phyloP scores from a whole-genome alignment of 30 jellyfish, hydroid and myxozoan species.

The Phacellophora camtschatica region DNA sequence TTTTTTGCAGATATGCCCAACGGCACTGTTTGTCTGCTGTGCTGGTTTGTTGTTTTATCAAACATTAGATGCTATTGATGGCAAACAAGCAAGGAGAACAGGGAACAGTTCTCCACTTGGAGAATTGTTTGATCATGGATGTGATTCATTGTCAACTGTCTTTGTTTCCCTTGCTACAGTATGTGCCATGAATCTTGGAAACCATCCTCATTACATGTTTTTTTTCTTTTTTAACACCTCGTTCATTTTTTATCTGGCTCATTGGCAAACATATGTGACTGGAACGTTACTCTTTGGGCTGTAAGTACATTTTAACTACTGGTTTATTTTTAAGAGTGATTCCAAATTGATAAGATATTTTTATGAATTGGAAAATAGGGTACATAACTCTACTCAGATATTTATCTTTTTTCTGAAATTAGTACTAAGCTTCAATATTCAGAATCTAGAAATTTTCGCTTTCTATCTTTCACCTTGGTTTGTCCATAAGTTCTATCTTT shows the following conservation, averaged over 20 bases:
- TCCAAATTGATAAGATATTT: too few species aligned
- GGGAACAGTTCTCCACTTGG: slow-evolving; percentile 94
- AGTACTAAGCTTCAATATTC: too few species aligned
- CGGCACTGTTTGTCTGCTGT: slow-evolving; percentile 44
- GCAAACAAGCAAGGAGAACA: slow-evolving; percentile 95
- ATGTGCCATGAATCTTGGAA: slow-evolving; percentile 75
- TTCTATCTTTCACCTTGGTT: too few species aligned
- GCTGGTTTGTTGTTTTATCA: slow-evolving; percentile 86
- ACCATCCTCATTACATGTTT: slow-evolving; percentile 64
- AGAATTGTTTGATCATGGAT: slow-evolving; percentile 97
- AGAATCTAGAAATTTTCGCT: too few species aligned
- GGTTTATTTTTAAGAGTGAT: too few species aligned
- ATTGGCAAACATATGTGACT: slow-evolving; percentile 86
- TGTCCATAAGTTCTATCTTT: too few species aligned
- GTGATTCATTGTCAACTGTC: slow-evolving; percentile 87
- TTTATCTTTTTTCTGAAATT: too few species aligned
- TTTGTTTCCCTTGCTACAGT: slow-evolving; percentile 60
- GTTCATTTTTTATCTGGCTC: slow-evolving; percentile 73
- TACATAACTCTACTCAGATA: too few species aligned
- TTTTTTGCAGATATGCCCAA: slow-evolving; percentile 57
- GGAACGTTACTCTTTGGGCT: slow-evolving; percentile 70
- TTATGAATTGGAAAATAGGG: too few species aligned
- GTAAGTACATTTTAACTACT: slow-evolving; percentile 62
- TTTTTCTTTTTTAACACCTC: slow-evolving; percentile 61
- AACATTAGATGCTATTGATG: slow-evolving; percentile 97